phyloP scores from a whole-genome alignment of 2,888 invertebrate species.

The Hirtodrosophila duncani region DNA sequence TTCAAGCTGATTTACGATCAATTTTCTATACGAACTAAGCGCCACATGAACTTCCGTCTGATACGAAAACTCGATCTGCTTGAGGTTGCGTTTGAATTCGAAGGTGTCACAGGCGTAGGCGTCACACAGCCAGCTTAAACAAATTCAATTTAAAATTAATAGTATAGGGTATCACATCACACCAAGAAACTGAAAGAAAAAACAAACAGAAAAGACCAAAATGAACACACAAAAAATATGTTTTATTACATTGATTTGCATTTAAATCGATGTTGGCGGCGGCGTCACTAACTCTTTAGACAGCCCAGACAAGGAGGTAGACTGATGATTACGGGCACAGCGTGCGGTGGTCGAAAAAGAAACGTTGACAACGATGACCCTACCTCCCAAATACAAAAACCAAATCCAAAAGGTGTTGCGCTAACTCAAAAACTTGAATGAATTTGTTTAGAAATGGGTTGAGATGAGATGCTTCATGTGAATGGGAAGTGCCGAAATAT shows the following conservation, averaged over 20 bases:
- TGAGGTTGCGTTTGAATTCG: conserved; percentile 1
- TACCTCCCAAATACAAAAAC: conserved; percentile 23
- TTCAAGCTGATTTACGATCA: conserved; percentile 44
- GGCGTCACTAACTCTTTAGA: conserved; percentile 24
- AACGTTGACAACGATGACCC: conserved; percentile 57
- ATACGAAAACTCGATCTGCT: too few relatives aligned
- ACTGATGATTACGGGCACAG: conserved; percentile 60
- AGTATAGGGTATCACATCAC: conserved; percentile 38
- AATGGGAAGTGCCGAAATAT: conserved; percentile 26
- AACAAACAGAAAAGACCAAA: conserved; percentile 2
- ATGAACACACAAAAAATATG: conserved; percentile 43
- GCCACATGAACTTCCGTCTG: conserved; percentile 68
- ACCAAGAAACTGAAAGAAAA: conserved; percentile 19
- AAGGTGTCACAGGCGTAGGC: conserved; percentile 55
- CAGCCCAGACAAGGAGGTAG: conserved; percentile 18
- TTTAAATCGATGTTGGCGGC: conserved; percentile 70
- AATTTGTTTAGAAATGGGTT: conserved; percentile 1
- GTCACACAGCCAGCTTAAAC: conserved; percentile 33
- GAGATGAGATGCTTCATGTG: background rate
- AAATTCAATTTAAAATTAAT: conserved; percentile 65
- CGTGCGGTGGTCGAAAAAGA: conserved; percentile 50
- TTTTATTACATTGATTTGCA: conserved; percentile 76
- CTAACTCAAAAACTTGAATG: conserved; percentile 20
- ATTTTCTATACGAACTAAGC: conserved; percentile 51
- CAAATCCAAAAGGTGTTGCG: conserved; percentile 21